Conservation (phyloP, 1,140 invertebrate genomes). For the Dendrolimus punctatus region DNA sequence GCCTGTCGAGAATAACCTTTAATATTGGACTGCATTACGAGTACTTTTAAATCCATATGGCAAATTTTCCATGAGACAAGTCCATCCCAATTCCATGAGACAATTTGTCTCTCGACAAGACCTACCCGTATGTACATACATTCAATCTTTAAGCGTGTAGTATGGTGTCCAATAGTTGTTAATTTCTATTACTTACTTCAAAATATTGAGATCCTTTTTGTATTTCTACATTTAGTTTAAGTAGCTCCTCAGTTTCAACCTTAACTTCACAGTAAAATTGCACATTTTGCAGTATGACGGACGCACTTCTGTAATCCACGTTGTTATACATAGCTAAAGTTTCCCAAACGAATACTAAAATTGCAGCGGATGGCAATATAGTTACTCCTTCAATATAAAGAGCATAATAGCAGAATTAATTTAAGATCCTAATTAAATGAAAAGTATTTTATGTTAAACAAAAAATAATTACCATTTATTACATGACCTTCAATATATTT, state of each 20-base stretch:
- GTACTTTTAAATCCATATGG: too few relatives aligned
- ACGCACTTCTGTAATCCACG: slow-evolving; percentile 14
- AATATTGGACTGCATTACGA: too few relatives aligned
- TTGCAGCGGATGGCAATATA: slow-evolving; percentile 22
- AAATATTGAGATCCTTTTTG: slow-evolving; percentile 20
- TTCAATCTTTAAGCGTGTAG: too few relatives aligned
- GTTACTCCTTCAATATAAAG: slow-evolving; percentile 13
- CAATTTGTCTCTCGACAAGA: background rate
- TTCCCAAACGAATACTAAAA: slow-evolving; percentile 23
- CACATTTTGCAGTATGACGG: slow-evolving; percentile 16
- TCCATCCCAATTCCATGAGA: too few relatives aligned
- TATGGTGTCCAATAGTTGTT: background rate
- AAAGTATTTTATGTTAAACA: background rate
- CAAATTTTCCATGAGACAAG: too few relatives aligned
- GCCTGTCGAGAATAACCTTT: too few relatives aligned
- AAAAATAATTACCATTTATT: slow-evolving; percentile 21
- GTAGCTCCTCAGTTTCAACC: slow-evolving; percentile 7
- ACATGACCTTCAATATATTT: slow-evolving; percentile 29
- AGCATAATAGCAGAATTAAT: background rate
- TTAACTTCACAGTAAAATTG: slow-evolving; percentile 11
- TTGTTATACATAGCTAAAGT: slow-evolving; percentile 23
- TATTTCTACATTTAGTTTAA: slow-evolving; percentile 12
- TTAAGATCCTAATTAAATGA: background rate
- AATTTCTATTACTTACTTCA: slow-evolving; percentile 13
- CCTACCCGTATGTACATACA: background rate